Conservation (phyloP, 2,113 vertebrate species). For the Tragelaphus buxtoni region DNA sequence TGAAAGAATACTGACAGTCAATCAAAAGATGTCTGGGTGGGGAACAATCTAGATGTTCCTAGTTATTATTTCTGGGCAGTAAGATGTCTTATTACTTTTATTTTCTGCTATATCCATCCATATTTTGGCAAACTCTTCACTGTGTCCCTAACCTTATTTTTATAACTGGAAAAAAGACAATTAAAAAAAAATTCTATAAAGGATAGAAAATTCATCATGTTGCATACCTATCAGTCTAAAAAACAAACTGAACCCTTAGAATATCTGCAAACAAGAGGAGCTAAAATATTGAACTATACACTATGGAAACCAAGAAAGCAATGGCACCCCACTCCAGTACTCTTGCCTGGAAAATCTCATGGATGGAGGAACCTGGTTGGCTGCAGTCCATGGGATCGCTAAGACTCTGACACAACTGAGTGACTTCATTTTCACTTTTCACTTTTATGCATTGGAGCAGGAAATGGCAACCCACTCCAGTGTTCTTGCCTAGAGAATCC, state of each 20-base stretch:
- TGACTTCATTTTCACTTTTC: neutral
- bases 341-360: neutral
- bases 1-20: neutral
- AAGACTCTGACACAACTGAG: neutral
- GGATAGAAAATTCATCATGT: conserved; percentile 9
- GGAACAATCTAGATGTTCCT: neutral
- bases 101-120: neutral
- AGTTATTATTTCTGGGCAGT: neutral
- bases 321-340: neutral
- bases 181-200: conserved; percentile 20
- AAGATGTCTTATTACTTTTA: neutral
- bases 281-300: conserved; percentile 1
- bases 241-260: neutral
- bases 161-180: conserved; percentile 24
- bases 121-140: neutral
- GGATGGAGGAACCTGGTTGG: neutral
- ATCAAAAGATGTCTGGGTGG: neutral
- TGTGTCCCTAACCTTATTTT: conserved; percentile 18
- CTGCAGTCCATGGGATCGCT: neutral
- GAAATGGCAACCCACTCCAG: neutral
- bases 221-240: neutral
- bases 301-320: neutral
- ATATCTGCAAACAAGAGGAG: neutral
- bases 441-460: neutral
- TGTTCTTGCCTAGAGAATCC: neutral